These are phyloP conservation scores for Leucophenga montana DNA, from an alignment of 2,888 invertebrate genomes.

Conservation along the genomic window DNA sequence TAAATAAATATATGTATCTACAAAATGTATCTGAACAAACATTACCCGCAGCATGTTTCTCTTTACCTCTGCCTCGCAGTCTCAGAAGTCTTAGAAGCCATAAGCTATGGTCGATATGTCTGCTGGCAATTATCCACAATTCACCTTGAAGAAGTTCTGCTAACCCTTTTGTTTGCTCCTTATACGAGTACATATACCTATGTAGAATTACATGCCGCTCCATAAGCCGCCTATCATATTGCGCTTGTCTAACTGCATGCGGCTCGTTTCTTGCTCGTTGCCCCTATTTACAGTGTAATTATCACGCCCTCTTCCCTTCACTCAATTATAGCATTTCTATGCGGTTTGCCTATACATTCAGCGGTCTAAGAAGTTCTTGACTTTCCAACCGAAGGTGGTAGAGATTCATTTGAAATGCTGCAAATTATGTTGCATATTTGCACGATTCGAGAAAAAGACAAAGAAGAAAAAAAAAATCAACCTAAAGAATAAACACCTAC, in stretches of 20 bases:
- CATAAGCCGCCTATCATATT: background rate
- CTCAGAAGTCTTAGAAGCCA: constrained; percentile 13
- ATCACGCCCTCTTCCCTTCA: constrained; percentile 33
- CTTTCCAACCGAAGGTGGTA: constrained; percentile 18
- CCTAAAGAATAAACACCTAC: background rate
- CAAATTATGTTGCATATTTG: constrained; percentile 5
- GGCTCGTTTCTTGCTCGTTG: constrained; percentile 6
- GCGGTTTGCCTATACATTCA: constrained; percentile 34
- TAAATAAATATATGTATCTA: too few species aligned
- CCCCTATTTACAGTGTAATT: constrained; percentile 45
- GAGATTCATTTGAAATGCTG: too few species aligned
- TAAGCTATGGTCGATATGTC: constrained; percentile 43
- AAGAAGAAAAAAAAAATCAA: background rate
- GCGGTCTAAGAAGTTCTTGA: constrained; percentile 8
- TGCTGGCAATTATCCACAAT: constrained; percentile 30
- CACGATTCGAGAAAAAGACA: background rate
- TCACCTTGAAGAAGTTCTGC: background rate
- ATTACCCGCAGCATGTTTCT: too few species aligned
- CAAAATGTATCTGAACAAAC: too few species aligned
- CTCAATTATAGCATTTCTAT: constrained; percentile 18
- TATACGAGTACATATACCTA: too few species aligned
- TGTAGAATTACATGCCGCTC: background rate
- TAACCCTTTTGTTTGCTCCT: background rate
- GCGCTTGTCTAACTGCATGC: background rate
- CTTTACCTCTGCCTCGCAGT: background rate